Percentiles rank a stretch among this genome's conserved stretches.
Conservation (phyloP, 2,888 invertebrate genomes). For the Oligia strigilis region DNA sequence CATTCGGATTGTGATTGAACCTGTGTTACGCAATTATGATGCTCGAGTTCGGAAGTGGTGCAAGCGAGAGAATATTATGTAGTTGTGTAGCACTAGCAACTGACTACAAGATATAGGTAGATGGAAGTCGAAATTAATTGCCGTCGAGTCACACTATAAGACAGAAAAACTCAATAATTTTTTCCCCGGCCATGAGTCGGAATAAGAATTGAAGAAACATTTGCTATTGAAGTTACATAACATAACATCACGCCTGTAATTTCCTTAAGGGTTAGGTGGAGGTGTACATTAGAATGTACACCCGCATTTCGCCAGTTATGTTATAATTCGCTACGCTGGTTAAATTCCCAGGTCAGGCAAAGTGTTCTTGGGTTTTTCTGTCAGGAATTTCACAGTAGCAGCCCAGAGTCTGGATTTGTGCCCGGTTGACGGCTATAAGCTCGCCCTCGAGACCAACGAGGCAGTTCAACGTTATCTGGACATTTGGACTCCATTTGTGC, state of each 20-base stretch:
- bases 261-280: not conserved
- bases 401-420: not conserved
- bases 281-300: too few species aligned
- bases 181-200: not conserved
- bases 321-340: not conserved
- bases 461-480: not conserved
- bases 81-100: not conserved
- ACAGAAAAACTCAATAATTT: not conserved
- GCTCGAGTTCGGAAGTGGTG: not conserved
- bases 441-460: not conserved
- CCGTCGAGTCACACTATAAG: not conserved
- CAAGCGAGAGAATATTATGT: not conserved
- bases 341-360: not conserved
- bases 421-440: not conserved
- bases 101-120: not conserved
- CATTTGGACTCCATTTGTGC: slow-evolving; percentile 28
- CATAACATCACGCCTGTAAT: not conserved
- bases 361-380: not conserved
- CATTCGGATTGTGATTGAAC: too few species aligned
- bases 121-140: not conserved
- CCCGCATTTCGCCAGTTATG: not conserved
- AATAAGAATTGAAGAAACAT: not conserved
- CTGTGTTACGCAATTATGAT: not conserved
- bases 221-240: not conserved
- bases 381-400: not conserved